phyloP scores from a whole-genome alignment of 2,113 vertebrate genomes.

The Eptesicus fuscus region DNA sequence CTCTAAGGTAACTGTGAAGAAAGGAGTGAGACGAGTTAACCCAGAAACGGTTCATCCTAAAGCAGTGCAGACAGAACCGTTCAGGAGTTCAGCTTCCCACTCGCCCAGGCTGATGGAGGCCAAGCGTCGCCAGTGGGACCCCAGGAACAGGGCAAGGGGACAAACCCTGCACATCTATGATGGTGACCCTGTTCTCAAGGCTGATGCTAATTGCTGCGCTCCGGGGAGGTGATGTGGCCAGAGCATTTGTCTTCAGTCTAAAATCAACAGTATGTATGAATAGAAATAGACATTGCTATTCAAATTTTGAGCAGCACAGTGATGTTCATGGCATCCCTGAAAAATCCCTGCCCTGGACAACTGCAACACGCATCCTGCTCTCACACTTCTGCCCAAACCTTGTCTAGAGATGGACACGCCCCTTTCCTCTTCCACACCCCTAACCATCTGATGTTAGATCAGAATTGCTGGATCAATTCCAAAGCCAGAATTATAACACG shows the following conservation, averaged over 20 bases:
- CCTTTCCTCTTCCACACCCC: slow-evolving; percentile 32
- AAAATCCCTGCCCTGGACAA: background rate
- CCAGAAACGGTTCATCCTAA: background rate
- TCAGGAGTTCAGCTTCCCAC: fast-evolving
- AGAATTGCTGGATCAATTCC: slow-evolving; percentile 40
- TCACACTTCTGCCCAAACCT: background rate
- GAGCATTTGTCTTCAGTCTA: background rate
- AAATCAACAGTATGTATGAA: background rate
- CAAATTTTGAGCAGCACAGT: background rate
- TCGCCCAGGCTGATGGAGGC: fast-evolving
- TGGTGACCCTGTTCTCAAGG: background rate
- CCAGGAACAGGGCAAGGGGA: background rate
- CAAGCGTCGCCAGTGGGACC: background rate
- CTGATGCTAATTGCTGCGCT: background rate
- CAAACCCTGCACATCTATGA: background rate
- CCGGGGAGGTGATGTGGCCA: background rate
- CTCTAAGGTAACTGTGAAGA: background rate
- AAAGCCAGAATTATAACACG: slow-evolving; percentile 63
- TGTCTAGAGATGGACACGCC: background rate
- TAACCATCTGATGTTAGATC: slow-evolving; percentile 34
- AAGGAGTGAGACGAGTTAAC: background rate
- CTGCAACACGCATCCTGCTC: background rate
- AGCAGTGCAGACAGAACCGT: background rate
- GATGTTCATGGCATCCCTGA: background rate
- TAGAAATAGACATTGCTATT: slow-evolving; percentile 7